Percentiles rank a stretch among this genome's conserved stretches.
These are phyloP conservation scores for Eupristina koningsbergeri DNA, from an alignment of 1,140 invertebrate genomes.

Conservation along the genomic window DNA sequence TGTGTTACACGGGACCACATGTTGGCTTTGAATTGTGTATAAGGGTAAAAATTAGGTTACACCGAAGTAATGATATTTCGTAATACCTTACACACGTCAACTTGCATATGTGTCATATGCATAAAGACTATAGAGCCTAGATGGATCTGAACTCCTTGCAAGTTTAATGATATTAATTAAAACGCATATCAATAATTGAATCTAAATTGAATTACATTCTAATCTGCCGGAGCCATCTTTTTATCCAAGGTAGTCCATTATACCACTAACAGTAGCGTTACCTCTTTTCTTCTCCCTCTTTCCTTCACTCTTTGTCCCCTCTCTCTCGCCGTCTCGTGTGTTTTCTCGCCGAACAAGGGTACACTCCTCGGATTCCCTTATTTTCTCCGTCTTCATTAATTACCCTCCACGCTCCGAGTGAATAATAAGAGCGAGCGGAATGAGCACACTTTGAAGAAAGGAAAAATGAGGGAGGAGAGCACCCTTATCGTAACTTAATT, in stretches of 20 bases:
- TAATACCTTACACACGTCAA: not conserved
- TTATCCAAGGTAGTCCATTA: slow-evolving; percentile 48
- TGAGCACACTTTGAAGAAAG: not conserved
- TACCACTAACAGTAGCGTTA: slow-evolving; percentile 2
- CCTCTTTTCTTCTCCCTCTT: not conserved
- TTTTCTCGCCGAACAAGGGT: slow-evolving; percentile 16
- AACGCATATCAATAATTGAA: slow-evolving; percentile 59
- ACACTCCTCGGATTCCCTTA: slow-evolving; percentile 33
- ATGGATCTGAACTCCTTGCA: slow-evolving; percentile 7
- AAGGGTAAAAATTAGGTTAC: not conserved
- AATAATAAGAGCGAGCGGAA: slow-evolving; percentile 12
- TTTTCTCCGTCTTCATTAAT: slow-evolving; percentile 47
- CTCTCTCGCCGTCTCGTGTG: not conserved
- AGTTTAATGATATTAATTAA: slow-evolving; percentile 58
- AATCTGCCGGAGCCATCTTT: slow-evolving; percentile 56
- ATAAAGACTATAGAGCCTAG: not conserved
- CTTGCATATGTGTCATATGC: not conserved
- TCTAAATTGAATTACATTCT: slow-evolving; percentile 61
- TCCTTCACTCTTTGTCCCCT: not conserved
- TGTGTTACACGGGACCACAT: not conserved
- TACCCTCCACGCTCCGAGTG: slow-evolving; percentile 28
- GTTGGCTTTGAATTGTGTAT: no score
- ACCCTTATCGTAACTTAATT: slow-evolving; percentile 38
- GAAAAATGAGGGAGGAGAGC: not conserved
- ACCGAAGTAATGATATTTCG: not conserved